Evolutionary conservation across 2,888 invertebrate genomes (phyloP), one percentile per base, ranked within the genome.

Genomic region (Hirtodrosophila cameraria): DNA sequence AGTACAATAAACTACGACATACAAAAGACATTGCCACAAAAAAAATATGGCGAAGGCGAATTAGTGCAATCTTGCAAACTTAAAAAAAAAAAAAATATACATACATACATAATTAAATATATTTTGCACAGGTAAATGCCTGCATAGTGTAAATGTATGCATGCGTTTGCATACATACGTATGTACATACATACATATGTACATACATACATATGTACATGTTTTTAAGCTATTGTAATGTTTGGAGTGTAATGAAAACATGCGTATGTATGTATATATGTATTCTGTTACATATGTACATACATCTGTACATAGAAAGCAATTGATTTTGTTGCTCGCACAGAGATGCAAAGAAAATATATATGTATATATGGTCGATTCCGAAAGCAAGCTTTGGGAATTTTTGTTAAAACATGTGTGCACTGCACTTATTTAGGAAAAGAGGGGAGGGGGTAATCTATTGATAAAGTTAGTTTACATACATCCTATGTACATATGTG

Each of bases 41-140:
- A n/a, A 64, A 73, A 72, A 72, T 72, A 72, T 74, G 71, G 75
- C 71, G 71, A 70, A 62, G 68, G 48, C 52, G 45, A 71, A 68
- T 71, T 71, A 74, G 75, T 71, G 75, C 74, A 74, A 68, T 71
- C 54, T 74, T 74, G 67, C 55, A 67, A 70, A 67, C 67, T 67
- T 55, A 61, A 31, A 73, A 60, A 65, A 61, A 31, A 73, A 60
- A 65, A 53, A 65, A 41, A 52, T 27, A 46, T 27, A 42, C 50
- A 48, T 30, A 50, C 65, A 52, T 36, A 35, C 13, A 28, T 31
- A 36, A 49, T 31, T 11, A 42, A 46, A 49, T 33, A 59, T 60
- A 42, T 66, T 61, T 50, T 61, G 25, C 28, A 35, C 49, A 57
- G 61, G 62, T 73, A 73, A 70, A 61, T 67, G 53, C 53, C 49